Percentiles rank a stretch among this genome's conserved stretches.
These are phyloP conservation scores for Drosophila sp. DNA, from an alignment of 1,140 invertebrate genomes.

Conservation along the genomic window DNA sequence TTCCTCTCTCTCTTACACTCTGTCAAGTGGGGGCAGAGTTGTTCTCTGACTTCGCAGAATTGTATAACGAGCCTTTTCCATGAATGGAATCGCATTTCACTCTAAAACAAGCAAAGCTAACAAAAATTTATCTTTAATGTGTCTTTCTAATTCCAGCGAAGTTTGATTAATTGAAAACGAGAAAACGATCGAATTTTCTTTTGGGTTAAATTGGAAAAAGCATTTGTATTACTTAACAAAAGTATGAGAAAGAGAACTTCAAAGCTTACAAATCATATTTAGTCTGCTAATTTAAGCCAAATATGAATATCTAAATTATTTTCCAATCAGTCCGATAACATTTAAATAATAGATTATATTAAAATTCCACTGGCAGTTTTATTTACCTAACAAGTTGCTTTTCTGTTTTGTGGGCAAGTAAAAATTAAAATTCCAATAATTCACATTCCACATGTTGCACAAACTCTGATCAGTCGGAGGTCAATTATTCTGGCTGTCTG, in stretches of 20 bases:
- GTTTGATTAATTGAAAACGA: background rate
- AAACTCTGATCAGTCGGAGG: conserved; percentile 3
- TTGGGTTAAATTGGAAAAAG: too few relatives aligned
- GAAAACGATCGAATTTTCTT: too few relatives aligned
- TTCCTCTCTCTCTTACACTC: background rate
- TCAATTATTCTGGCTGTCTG: conserved; percentile 25
- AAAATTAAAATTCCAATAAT: background rate
- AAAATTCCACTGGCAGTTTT: too few relatives aligned
- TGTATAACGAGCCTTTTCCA: conserved; percentile 28
- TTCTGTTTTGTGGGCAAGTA: background rate
- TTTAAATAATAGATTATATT: too few relatives aligned
- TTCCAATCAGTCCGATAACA: too few relatives aligned
- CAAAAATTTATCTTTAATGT: background rate
- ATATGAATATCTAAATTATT: too few relatives aligned
- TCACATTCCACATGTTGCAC: conserved; percentile 18
- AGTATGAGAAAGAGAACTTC: too few relatives aligned
- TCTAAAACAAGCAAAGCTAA: background rate
- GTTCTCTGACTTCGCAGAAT: conserved; percentile 40
- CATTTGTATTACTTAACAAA: too few relatives aligned
- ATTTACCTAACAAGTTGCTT: too few relatives aligned
- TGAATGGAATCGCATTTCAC: conserved; percentile 50
- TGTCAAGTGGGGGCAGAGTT: conserved; percentile 13
- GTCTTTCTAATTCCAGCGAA: background rate
- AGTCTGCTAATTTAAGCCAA: too few relatives aligned
- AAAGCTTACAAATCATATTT: too few relatives aligned